Conservation (phyloP, 2,888 invertebrate genomes). For the Xanthorhoe designata region DNA sequence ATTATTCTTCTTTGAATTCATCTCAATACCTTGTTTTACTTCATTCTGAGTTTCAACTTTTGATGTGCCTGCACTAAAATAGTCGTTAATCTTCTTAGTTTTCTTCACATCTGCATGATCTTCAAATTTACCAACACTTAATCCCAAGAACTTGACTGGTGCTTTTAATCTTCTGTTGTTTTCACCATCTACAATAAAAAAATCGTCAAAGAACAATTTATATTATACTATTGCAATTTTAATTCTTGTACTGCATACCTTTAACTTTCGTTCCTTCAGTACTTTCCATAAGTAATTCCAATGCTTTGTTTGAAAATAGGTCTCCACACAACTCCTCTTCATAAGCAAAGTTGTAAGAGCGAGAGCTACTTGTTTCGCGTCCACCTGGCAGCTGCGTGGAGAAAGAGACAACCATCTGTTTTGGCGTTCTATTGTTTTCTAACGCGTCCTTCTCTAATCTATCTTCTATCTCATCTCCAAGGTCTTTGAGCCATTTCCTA, state of each 20-base stretch:
- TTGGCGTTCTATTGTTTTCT: constrained; percentile 93
- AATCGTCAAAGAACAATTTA: not conserved
- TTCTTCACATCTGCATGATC: constrained; percentile 81
- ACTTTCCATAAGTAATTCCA: constrained; percentile 88
- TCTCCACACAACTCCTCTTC: constrained; percentile 88
- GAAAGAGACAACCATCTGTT: constrained; percentile 91
- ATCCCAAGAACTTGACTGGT: constrained; percentile 89
- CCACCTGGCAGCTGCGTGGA: constrained; percentile 83
- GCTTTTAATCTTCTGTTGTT: constrained; percentile 72
- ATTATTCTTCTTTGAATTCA: constrained; percentile 38
- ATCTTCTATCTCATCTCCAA: constrained; percentile 93
- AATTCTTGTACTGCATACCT: constrained; percentile 53
- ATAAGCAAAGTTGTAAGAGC: constrained; percentile 85
- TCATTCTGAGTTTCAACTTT: constrained; percentile 51
- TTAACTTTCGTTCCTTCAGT: constrained; percentile 71
- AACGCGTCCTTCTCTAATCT: constrained; percentile 91
- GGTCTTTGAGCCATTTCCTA: constrained; percentile 92
- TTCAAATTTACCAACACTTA: constrained; percentile 93
- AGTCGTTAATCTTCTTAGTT: constrained; percentile 84
- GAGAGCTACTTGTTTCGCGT: constrained; percentile 87
- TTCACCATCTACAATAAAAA: constrained; percentile 67
- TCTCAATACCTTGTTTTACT: constrained; percentile 44
- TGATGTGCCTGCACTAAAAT: constrained; percentile 80
- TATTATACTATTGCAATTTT: not conserved
- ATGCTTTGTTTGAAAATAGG: constrained; percentile 87